Evolutionary conservation across 2,888 invertebrate species (phyloP), one percentile per base, ranked within the genome.

Genomic region (Andrena flavipes): DNA sequence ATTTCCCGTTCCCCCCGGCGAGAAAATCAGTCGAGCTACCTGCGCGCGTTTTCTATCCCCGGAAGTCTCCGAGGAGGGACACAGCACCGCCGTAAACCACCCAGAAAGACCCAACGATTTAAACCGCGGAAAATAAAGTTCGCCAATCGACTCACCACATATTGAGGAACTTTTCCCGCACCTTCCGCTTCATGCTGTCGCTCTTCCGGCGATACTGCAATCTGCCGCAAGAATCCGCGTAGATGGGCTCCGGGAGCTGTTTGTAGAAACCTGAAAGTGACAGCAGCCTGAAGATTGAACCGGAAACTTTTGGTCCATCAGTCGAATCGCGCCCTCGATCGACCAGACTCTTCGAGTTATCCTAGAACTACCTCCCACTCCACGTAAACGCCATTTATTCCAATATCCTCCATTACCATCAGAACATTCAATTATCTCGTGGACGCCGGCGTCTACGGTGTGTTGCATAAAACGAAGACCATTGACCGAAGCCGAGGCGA

Each of bases 131-230:
- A 30, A 65, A 59, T 33, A 20, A 54, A 33, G 54, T 68, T 76
- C 42, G 42, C 65, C 63, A 42, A 59, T 73, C 30, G 80, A 94
- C 95, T 95, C 91, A 96, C 96, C 96, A 95, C 89, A 96, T 96
- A 91, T 95, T 95, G 84, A 95, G 93, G 91, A 96, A 96, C 93
- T 95, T 95, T 90, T 95, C 95, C 84, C 95, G 95, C 73, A 96
- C 95, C 81, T 94, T 94, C 88, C 95, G 95, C 90, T 95, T 95
- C 73, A 95, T 94, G 59, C 95, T 95, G 91, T 96, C 95, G 88
- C 95, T 95, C 91, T 95, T 95, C 81, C 96, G 94, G 79, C 96
- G 94, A 92, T 95, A 95, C 91, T 95, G 95, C 86, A 95, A 94
- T 86, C 95, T 94, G 73, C 95, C 94, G 90, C 95, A 95, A 84